These are phyloP conservation scores for Himalopsyche anomala DNA, from an alignment of 2,888 invertebrate genomes.

Conservation along the genomic window DNA sequence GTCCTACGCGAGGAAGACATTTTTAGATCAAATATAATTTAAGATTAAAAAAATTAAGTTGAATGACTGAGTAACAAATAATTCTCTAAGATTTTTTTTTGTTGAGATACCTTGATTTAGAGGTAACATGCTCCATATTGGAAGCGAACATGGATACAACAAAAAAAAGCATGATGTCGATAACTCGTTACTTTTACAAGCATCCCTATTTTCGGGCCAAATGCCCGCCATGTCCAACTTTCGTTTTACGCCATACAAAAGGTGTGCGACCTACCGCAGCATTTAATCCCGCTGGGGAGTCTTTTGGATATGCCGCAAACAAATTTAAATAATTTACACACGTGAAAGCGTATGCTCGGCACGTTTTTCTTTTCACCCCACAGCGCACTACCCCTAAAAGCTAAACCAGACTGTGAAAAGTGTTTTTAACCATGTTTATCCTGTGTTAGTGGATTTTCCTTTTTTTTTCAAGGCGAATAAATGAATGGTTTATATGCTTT, in stretches of 20 bases:
- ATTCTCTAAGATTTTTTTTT: too few species aligned
- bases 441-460: background rate
- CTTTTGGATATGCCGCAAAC: constrained; percentile 30
- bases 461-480: too few species aligned
- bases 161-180: too few species aligned
- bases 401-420: background rate
- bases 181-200: too few species aligned
- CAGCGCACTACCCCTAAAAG: background rate
- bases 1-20: too few species aligned
- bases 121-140: too few species aligned
- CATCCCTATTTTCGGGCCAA: background rate
- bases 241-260: constrained; percentile 17
- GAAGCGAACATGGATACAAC: too few species aligned
- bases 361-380: constrained; percentile 6
- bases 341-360: constrained; percentile 10
- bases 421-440: constrained; percentile 23
- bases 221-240: background rate
- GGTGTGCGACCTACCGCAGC: constrained; percentile 1
- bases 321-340: constrained; percentile 34
- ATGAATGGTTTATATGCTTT: too few species aligned
- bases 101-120: too few species aligned
- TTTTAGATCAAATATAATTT: too few species aligned
- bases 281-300: constrained; percentile 9
- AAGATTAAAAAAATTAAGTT: too few species aligned
- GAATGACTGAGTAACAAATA: too few species aligned